A percentile compares a stretch with the other conserved stretches of the same genome.
Evolutionary conservation across 2,113 vertebrate species (phyloP).

Genomic region (Ictalurus furcatus): DNA sequence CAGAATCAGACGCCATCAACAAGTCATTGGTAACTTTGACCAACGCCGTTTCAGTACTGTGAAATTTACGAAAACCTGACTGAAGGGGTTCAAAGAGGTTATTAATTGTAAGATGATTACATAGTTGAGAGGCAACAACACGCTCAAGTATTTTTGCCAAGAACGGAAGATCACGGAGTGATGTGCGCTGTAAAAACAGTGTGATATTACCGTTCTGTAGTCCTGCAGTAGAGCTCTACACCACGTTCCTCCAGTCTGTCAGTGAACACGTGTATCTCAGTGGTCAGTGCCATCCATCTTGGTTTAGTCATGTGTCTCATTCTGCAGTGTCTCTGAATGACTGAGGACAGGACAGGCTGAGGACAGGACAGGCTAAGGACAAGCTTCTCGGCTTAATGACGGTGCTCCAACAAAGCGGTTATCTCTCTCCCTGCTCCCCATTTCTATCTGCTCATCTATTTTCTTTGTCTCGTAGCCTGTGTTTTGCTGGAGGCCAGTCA

Average conservation of each 20-base stretch:
- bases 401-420: neutral
- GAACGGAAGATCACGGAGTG: too few species aligned
- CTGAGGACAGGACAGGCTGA: neutral
- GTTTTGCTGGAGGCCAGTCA: neutral
- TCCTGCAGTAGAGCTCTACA: neutral
- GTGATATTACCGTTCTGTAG: neutral
- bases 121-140: too few species aligned
- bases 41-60: too few species aligned
- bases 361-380: conserved; percentile 2
- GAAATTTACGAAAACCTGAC: too few species aligned
- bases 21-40: too few species aligned
- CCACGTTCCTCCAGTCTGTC: neutral
- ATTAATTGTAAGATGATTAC: too few species aligned
- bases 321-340: conserved; percentile 9
- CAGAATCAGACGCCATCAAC: too few species aligned
- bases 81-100: too few species aligned
- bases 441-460: conserved; percentile 14
- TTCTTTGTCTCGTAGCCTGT: neutral
- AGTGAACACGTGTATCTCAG: neutral
- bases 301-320: neutral
- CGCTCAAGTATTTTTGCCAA: too few species aligned
- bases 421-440: neutral
- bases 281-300: neutral
- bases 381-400: neutral
- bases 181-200: neutral